phyloP scores from a whole-genome alignment of 2,797 vertebrate genomes.

The Onychomys torridus region DNA sequence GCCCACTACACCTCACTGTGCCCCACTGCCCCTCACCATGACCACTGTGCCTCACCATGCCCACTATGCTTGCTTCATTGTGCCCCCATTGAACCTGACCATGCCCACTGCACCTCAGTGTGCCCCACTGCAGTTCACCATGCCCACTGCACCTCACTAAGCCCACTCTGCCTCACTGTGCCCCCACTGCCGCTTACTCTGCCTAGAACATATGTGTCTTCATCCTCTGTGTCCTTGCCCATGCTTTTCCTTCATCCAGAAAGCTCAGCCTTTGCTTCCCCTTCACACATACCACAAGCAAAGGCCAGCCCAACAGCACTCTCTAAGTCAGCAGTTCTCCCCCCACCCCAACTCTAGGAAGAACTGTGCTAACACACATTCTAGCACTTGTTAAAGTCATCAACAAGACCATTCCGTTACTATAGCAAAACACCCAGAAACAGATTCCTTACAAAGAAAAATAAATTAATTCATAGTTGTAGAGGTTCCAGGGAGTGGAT shows the following conservation, averaged over 20 bases:
- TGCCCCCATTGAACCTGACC: too few species aligned
- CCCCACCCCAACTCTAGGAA: background rate
- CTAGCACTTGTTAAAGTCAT: background rate
- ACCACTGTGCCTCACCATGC: too few species aligned
- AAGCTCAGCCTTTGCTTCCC: background rate
- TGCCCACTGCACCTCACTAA: background rate
- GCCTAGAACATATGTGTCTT: background rate
- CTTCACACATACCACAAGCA: background rate
- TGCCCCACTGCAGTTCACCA: background rate
- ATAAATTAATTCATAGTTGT: background rate
- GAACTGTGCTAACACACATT: background rate
- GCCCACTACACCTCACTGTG: too few species aligned
- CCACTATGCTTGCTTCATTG: too few species aligned
- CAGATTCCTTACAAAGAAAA: background rate
- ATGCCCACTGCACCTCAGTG: too few species aligned
- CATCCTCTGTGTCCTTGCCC: background rate
- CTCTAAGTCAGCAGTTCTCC: background rate
- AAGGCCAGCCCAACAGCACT: background rate
- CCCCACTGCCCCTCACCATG: too few species aligned
- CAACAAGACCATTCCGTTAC: background rate
- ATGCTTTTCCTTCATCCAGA: background rate
- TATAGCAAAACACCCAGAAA: background rate
- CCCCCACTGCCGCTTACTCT: background rate
- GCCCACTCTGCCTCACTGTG: background rate
- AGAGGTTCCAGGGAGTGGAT: background rate